Evolutionary conservation across 2,888 invertebrate species (phyloP), one percentile per base, ranked within the genome.

Genomic region (Aporophyla lueneburgensis): DNA sequence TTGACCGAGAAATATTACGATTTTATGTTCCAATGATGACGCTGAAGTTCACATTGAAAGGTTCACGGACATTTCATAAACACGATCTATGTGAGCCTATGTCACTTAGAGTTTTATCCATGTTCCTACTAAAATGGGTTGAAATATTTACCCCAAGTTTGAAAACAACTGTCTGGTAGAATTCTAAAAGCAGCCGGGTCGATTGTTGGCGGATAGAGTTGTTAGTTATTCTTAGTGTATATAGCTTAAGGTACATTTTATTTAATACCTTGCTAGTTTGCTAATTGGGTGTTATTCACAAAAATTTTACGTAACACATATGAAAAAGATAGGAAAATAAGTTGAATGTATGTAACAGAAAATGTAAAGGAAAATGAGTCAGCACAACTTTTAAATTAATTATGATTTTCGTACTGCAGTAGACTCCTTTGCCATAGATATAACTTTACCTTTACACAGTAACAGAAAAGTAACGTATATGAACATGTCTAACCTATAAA

Each of bases 131-230:
- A 1, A 2, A 5, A 58, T 16, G 27, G 9, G 24, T 80, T 43
- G 12, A 73, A 59, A 58, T 49, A 66, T 27, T 9, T 24, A 43
- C 54, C 40, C 54, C 40, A 54, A 54, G 27, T 67, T 74, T 53
- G 16, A 19, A 80, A 10, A 40, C 27, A 51, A 27, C 12, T 2
- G 27, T 54, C 27, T 33, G 46, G 10, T 33, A 3, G 5, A 5
- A n/a, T 59, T 27, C 14, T 66, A 63, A 71, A 54, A 71, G 49
- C 68, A 77, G 21, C n/a, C 16, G 53, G 59, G 16, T 67, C 27
- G 27, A 78, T 43, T 19, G 27, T n/a, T 40, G 24, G 43, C n/a
- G 56, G 7, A 19, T 16, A 27, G 40, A 43, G 24, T 24, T 58
- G 19, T 12, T 69, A 12, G 21, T 59, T 49, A 33, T 33, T 46